Percentiles rank a stretch among this genome's conserved stretches.
phyloP scores from a whole-genome alignment of 2,113 vertebrate genomes.

The Brachyistius frenatus region DNA sequence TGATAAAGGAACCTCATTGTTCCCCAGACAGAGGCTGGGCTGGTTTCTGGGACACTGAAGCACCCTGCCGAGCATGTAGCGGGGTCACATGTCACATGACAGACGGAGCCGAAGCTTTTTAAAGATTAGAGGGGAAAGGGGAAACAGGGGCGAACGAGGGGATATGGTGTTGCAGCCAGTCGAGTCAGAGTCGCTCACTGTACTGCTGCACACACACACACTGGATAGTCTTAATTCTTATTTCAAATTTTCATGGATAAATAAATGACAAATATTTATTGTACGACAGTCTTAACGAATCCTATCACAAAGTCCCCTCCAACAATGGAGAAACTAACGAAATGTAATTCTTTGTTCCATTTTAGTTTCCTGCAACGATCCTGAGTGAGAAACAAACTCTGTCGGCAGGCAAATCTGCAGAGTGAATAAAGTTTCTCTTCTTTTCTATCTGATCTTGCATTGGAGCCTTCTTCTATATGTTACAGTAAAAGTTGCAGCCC shows the following conservation, averaged over 20 bases:
- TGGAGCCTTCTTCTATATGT: slow-evolving; percentile 27
- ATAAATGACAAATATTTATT: slow-evolving; percentile 2
- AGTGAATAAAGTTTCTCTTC: slow-evolving; percentile 38
- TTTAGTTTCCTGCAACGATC: slow-evolving; percentile 21
- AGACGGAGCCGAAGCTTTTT: slow-evolving; percentile 50
- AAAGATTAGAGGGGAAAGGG: slow-evolving; percentile 43
- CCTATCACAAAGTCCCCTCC: neutral
- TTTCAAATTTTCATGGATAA: neutral
- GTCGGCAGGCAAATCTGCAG: slow-evolving; percentile 36
- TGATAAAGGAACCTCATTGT: slow-evolving; percentile 76
- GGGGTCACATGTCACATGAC: slow-evolving; percentile 71
- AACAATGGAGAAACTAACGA: slow-evolving; percentile 5
- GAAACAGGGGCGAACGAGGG: slow-evolving; percentile 27
- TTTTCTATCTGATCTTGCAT: slow-evolving; percentile 30
- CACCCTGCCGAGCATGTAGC: slow-evolving; percentile 47
- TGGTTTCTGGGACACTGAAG: slow-evolving; percentile 73
- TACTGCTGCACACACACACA: slow-evolving; percentile 5
- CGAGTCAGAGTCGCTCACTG: slow-evolving; percentile 22
- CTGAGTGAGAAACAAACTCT: slow-evolving; percentile 32
- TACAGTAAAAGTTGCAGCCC: slow-evolving; percentile 34
- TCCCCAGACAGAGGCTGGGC: slow-evolving; percentile 58
- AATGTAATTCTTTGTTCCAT: neutral
- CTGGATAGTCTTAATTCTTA: neutral
- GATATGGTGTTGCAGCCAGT: slow-evolving; percentile 10
- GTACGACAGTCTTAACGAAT: neutral